Evolutionary conservation across 1,140 invertebrate genomes (phyloP).

Genomic region (Latrodectus geometricus): DNA sequence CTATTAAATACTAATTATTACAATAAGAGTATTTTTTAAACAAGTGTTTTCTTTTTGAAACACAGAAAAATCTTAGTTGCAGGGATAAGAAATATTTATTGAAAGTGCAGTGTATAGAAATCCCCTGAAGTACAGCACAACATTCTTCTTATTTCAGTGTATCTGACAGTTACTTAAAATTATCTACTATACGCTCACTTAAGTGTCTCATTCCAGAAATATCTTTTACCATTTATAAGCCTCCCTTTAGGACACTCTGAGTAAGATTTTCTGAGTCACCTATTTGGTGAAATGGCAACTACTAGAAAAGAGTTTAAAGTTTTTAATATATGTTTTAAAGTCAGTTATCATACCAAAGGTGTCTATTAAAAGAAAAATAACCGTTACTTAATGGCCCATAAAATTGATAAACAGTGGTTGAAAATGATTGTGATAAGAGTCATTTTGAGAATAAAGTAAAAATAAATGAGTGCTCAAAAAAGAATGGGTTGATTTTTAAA

Average conservation of each 20-base stretch:
- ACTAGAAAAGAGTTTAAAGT: not conserved
- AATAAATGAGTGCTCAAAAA: too few species aligned
- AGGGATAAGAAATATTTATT: too few species aligned
- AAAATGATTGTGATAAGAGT: not conserved
- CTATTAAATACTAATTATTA: too few species aligned
- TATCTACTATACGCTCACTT: conserved; percentile 7
- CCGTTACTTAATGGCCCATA: not conserved
- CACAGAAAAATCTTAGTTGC: too few species aligned
- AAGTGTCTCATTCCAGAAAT: not conserved
- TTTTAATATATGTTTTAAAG: not conserved
- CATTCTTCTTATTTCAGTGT: not conserved
- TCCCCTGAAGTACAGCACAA: too few species aligned
- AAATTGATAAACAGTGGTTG: not conserved
- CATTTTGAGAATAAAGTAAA: not conserved
- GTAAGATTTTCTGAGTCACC: conserved; percentile 1
- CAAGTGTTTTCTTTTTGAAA: too few species aligned
- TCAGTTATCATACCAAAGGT: too few species aligned
- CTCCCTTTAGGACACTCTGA: not conserved
- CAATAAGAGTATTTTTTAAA: too few species aligned
- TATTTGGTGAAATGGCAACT: not conserved
- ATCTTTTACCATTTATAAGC: not conserved
- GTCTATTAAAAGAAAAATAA: not conserved
- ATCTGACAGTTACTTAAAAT: not conserved
- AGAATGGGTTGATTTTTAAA: too few species aligned
- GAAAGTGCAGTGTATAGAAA: too few species aligned